Evolutionary conservation across 1,140 invertebrate genomes (phyloP).

Genomic region (Tetramorium alpestre): DNA sequence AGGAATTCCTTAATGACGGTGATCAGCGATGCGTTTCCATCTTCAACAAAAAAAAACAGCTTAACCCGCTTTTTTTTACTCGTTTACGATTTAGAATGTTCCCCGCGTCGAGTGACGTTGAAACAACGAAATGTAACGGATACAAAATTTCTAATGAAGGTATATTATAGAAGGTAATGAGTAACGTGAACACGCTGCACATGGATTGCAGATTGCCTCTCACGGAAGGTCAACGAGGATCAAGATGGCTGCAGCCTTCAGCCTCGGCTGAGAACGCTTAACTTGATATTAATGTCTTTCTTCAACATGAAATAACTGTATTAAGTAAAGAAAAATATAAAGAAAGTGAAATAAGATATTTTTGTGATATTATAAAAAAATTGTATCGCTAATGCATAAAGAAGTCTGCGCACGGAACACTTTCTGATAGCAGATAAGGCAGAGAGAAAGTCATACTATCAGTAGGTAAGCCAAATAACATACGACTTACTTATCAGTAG

Average conservation of each 20-base stretch:
- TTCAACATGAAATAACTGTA: background rate
- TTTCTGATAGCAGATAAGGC: background rate
- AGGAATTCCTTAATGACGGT: conserved; percentile 31
- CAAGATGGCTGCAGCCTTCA: background rate
- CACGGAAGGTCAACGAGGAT: background rate
- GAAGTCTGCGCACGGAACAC: background rate
- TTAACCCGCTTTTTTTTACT: background rate
- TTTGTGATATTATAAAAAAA: background rate
- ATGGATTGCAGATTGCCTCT: background rate
- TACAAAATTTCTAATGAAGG: background rate
- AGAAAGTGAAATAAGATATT: background rate
- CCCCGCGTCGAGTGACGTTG: background rate
- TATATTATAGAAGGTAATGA: background rate
- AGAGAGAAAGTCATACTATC: background rate
- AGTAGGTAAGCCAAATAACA: background rate
- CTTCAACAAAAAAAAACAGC: background rate
- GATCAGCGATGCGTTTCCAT: conserved; percentile 43
- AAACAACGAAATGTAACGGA: background rate
- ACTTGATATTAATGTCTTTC: background rate
- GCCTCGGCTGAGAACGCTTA: background rate
- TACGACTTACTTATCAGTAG: background rate
- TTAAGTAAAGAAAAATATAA: background rate
- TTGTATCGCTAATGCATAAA: background rate
- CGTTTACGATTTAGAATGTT: background rate
- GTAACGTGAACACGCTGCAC: background rate